Evolutionary conservation across 1,140 invertebrate species (phyloP).

Genomic region (Teleopsis dalmanni): DNA sequence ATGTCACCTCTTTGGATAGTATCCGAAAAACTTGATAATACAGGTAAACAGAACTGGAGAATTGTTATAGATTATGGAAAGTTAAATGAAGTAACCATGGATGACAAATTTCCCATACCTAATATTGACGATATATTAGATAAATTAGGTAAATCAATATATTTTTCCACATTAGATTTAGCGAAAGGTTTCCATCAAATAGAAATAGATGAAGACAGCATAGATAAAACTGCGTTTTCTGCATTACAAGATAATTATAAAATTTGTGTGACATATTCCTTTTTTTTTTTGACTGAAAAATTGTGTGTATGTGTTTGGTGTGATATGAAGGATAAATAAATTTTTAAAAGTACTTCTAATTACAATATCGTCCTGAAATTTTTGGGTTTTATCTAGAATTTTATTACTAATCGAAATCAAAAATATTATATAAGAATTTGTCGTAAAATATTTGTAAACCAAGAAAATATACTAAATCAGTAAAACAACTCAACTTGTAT

Average conservation of each 20-base stretch:
- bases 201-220: slow-evolving; percentile 12
- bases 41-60: slow-evolving; percentile 30
- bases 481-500: too few species aligned
- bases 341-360: too few species aligned
- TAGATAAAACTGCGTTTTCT: slow-evolving; percentile 19
- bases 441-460: too few species aligned
- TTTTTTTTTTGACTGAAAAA: too few species aligned
- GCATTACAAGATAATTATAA: slow-evolving; percentile 14
- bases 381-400: too few species aligned
- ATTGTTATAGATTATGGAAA: slow-evolving; percentile 36
- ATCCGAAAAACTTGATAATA: slow-evolving; percentile 22
- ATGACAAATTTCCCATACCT: slow-evolving; percentile 13
- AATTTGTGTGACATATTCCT: too few species aligned
- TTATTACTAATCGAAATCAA: too few species aligned
- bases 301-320: too few species aligned
- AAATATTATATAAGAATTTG: too few species aligned
- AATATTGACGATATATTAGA: slow-evolving; percentile 9
- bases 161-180: slow-evolving; percentile 13
- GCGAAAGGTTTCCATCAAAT: slow-evolving; percentile 20
- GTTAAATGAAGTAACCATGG: slow-evolving; percentile 26
- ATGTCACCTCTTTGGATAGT: slow-evolving; percentile 13
- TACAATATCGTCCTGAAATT: too few species aligned
- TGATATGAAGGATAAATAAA: too few species aligned
- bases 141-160: slow-evolving; percentile 12
- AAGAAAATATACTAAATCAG: too few species aligned